A percentile compares a stretch with the other conserved stretches of the same genome.
phyloP scores from a whole-genome alignment of 2,113 vertebrate species.

The Struthidea cinerea region DNA sequence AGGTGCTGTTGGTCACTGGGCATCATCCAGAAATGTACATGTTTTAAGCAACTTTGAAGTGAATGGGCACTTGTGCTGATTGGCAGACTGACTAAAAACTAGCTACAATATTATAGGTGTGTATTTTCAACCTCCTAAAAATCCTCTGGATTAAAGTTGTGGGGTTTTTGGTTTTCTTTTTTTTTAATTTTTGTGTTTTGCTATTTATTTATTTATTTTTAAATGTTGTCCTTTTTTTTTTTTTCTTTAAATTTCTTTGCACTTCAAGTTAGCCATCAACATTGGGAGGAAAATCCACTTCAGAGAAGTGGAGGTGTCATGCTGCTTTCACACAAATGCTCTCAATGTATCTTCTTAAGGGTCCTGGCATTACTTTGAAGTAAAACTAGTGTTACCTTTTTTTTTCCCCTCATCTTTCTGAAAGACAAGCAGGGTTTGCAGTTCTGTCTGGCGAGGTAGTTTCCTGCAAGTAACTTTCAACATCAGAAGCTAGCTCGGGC shows the following conservation, averaged over 20 bases:
- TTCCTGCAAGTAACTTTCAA: slow-evolving; percentile 72
- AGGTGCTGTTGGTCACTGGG: accelerated
- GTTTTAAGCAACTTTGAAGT: neutral
- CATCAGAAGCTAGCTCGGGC: slow-evolving; percentile 50
- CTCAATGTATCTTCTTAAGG: neutral
- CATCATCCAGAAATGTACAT: neutral
- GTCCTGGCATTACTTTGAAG: neutral
- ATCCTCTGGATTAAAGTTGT: neutral
- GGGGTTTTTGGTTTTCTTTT: accelerated
- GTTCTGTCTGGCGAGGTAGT: slow-evolving; percentile 62
- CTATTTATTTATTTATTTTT: neutral
- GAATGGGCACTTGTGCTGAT: neutral
- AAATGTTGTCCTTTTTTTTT: too few relatives aligned
- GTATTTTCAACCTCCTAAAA: neutral
- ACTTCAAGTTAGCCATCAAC: neutral
- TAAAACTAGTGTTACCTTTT: neutral
- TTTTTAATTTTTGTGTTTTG: neutral
- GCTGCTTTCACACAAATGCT: neutral
- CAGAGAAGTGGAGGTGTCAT: neutral
- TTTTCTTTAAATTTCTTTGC: neutral
- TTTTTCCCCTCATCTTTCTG: neutral
- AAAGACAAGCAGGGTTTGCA: slow-evolving; percentile 27
- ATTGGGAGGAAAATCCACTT: neutral
- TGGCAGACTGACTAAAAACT: neutral
- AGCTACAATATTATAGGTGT: neutral